Conservation (phyloP, 2,888 invertebrate genomes). For the Chironomus riparius region DNA sequence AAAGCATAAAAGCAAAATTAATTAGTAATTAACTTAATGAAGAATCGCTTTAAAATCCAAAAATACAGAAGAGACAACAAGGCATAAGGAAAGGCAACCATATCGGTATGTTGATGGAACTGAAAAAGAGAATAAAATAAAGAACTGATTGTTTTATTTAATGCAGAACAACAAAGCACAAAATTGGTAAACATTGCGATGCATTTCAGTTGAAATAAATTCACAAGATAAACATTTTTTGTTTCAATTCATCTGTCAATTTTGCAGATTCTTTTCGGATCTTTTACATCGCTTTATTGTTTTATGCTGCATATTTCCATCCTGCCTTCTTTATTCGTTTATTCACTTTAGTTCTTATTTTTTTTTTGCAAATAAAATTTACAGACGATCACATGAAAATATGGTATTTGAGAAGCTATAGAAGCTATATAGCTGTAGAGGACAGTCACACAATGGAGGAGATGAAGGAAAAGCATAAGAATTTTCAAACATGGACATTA, state of each 20-base stretch:
- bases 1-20: too few species aligned
- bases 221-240: constrained; percentile 16
- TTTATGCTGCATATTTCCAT: not conserved
- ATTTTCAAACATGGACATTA: not conserved
- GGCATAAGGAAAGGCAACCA: not conserved
- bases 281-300: not conserved
- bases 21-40: too few species aligned
- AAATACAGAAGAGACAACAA: not conserved
- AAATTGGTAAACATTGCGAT: not conserved
- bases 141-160: not conserved
- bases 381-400: not conserved
- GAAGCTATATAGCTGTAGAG: too few species aligned
- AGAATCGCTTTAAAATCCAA: too few species aligned
- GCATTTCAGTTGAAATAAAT: not conserved
- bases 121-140: not conserved
- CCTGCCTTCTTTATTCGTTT: not conserved
- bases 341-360: not conserved
- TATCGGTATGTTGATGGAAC: not conserved
- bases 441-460: not conserved
- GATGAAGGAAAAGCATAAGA: not conserved
- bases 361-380: not conserved
- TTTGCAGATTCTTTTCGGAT: constrained; percentile 4
- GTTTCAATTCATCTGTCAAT: constrained; percentile 26
- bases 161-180: not conserved
- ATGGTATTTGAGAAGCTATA: not conserved